Conservation (phyloP, 2,888 invertebrate species). For the Megastigmus dorsalis region DNA sequence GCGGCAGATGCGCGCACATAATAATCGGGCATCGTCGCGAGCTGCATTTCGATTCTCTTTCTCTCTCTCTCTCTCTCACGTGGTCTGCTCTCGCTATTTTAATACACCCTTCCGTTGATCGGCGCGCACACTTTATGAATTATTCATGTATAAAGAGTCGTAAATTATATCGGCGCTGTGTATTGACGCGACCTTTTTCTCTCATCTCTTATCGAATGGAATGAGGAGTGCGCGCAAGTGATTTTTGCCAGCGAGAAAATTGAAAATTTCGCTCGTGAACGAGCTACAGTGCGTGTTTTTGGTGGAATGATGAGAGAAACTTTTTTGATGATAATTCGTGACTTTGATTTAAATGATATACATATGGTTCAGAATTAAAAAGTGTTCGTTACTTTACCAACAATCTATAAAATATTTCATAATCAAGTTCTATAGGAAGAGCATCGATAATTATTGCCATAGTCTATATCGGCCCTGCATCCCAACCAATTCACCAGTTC, state of each 20-base stretch:
- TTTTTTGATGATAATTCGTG: no score
- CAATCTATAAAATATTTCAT: no score
- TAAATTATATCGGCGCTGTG: slow-evolving; percentile 34
- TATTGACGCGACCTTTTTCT: slow-evolving; percentile 14
- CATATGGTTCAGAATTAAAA: no score
- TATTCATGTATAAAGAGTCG: slow-evolving; percentile 37
- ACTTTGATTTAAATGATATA: no score
- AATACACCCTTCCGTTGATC: neutral
- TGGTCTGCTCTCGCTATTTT: slow-evolving; percentile 18
- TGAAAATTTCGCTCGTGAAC: slow-evolving; percentile 35
- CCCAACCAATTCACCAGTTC: no score
- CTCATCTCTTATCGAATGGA: neutral
- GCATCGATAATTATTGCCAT: no score
- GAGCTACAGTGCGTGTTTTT: no score
- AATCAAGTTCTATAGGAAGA: no score
- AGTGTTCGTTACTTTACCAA: no score
- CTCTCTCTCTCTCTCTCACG: slow-evolving; percentile 39
- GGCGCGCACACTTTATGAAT: slow-evolving; percentile 25
- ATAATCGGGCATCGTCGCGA: slow-evolving; percentile 50
- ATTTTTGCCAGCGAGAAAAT: no score
- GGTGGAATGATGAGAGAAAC: no score
- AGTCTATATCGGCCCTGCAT: no score
- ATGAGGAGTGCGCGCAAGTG: neutral
- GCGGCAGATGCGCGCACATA: slow-evolving; percentile 55
- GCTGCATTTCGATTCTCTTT: slow-evolving; percentile 43